Evolutionary conservation across 64 coral and sea anemone species (phyloP).

Genomic region (Pachyseris speciosa): DNA sequence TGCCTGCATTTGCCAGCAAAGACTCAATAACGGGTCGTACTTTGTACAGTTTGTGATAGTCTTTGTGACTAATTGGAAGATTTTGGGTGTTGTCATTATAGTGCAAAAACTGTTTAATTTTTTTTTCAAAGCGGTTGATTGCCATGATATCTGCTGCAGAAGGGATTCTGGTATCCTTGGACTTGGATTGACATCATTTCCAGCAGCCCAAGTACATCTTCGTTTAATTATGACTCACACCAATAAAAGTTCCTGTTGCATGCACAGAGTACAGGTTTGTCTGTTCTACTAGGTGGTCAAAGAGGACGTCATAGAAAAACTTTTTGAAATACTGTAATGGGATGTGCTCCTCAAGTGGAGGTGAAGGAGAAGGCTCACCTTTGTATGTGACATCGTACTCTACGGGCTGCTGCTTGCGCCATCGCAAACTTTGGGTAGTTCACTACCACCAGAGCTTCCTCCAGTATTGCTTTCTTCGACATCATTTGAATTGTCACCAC

Average conservation of each 20-base stretch:
- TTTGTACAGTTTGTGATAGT: background rate
- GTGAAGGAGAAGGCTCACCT: conserved; percentile 22
- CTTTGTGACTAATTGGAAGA: background rate
- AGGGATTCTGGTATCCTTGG: conserved; percentile 5
- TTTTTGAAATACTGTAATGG: conserved; percentile 24
- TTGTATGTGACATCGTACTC: background rate
- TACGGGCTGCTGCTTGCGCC: conserved; percentile 2
- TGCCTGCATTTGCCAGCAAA: too few species aligned
- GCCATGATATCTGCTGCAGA: background rate
- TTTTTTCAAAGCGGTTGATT: conserved; percentile 48
- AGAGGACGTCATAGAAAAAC: conserved; percentile 19
- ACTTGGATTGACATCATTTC: conserved; percentile 33
- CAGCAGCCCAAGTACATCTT: conserved; percentile 30
- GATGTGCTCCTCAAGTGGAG: conserved; percentile 11
- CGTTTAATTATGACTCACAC: background rate
- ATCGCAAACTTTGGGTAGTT: conserved; percentile 20
- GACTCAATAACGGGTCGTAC: background rate
- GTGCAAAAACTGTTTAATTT: conserved; percentile 41
- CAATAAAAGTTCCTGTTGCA: background rate
- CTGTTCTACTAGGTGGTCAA: conserved; percentile 28
- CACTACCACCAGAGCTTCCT: background rate
- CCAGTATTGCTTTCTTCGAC: background rate
- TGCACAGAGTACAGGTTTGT: conserved; percentile 11
- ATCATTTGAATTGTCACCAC: background rate
- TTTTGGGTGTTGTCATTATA: background rate